These are phyloP conservation scores for Trichoplusia ni DNA, from an alignment of 1,140 invertebrate genomes.

Conservation along the genomic window DNA sequence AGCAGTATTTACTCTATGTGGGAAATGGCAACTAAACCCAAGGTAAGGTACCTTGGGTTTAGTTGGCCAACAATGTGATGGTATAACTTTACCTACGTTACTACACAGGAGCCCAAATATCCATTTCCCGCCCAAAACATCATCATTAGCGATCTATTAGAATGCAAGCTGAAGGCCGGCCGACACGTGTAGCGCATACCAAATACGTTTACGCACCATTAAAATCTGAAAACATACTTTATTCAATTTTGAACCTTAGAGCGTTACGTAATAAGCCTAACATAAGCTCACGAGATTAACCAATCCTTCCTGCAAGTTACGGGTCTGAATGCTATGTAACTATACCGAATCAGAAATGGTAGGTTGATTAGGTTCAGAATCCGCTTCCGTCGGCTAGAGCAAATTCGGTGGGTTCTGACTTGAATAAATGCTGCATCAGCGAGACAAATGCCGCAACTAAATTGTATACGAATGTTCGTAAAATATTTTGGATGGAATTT, in stretches of 20 bases:
- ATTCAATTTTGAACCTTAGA: slow-evolving; percentile 29
- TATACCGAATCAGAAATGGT: slow-evolving; percentile 44
- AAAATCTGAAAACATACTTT: slow-evolving; percentile 3
- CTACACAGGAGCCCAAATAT: neutral
- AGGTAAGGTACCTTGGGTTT: too few species aligned
- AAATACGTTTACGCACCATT: slow-evolving; percentile 38
- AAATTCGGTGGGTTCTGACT: slow-evolving; percentile 36
- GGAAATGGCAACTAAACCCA: too few species aligned
- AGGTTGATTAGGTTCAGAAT: slow-evolving; percentile 47
- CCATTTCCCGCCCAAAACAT: slow-evolving; percentile 39
- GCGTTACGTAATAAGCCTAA: neutral
- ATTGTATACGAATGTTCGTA: neutral
- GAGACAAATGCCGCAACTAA: neutral
- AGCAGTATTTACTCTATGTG: too few species aligned
- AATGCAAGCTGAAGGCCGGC: slow-evolving; percentile 40
- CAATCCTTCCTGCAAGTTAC: slow-evolving; percentile 25
- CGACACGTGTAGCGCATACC: slow-evolving; percentile 41
- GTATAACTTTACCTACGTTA: neutral
- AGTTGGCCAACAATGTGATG: too few species aligned
- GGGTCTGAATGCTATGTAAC: slow-evolving; percentile 38
- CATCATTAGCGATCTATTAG: slow-evolving; percentile 51
- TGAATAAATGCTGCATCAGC: slow-evolving; percentile 32
- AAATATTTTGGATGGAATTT: neutral
- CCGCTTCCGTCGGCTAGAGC: slow-evolving; percentile 34
- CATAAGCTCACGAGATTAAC: slow-evolving; percentile 2